phyloP scores from a whole-genome alignment of 2,113 vertebrate species.

The Ploceus nigricollis region DNA sequence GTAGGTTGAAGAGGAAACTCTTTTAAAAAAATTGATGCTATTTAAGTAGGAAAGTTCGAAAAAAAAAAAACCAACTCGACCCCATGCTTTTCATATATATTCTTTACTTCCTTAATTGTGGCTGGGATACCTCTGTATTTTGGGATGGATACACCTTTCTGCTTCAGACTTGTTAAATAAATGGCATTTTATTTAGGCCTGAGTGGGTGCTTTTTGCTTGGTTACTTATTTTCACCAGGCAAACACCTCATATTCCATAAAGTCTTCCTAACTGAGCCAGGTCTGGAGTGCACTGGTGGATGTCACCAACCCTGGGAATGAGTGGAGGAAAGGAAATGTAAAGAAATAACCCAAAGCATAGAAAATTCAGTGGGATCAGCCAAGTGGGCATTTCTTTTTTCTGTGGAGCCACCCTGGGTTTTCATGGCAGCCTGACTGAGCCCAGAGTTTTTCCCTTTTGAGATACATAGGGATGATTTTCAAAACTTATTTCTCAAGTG shows the following conservation, averaged over 20 bases:
- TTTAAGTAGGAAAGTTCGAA: background rate
- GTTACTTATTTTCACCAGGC: background rate
- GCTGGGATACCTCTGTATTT: background rate
- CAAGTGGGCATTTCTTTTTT: background rate
- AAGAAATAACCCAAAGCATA: background rate
- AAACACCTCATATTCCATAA: background rate
- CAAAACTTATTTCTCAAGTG: background rate
- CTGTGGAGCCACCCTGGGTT: background rate
- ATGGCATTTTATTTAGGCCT: background rate
- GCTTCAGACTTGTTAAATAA: background rate
- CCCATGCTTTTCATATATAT: background rate
- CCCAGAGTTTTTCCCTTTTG: background rate
- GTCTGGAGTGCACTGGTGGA: background rate
- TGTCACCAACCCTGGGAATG: background rate
- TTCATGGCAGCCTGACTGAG: background rate
- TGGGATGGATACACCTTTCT: background rate
- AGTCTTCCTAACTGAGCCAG: background rate
- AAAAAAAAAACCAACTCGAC: background rate
- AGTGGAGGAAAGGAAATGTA: background rate
- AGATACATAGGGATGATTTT: background rate
- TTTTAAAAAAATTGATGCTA: background rate
- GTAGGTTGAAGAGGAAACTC: background rate
- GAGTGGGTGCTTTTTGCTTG: background rate
- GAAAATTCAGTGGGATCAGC: background rate
- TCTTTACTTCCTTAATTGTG: background rate